Conservation (phyloP, 2,113 vertebrate genomes). For the Pygoscelis adeliae region DNA sequence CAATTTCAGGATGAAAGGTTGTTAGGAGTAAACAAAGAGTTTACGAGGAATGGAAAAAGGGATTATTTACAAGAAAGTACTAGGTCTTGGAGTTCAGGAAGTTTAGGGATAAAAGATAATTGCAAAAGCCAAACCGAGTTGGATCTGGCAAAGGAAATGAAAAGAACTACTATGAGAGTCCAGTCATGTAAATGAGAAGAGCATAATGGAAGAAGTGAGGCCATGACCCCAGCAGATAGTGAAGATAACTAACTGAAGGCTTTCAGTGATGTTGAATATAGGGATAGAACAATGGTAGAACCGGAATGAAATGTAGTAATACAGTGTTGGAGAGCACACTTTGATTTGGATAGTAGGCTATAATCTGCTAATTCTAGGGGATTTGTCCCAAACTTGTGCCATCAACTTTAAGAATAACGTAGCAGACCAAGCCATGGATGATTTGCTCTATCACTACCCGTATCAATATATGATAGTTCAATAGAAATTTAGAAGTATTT, state of each 20-base stretch:
- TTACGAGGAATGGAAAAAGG: neutral
- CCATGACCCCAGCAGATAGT: neutral
- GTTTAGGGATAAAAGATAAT: neutral
- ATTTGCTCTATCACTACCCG: neutral
- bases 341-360: neutral
- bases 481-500: neutral
- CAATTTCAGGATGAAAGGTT: neutral
- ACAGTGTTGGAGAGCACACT: neutral
- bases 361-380: neutral
- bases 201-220: neutral
- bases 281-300: neutral
- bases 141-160: neutral
- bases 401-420: neutral
- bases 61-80: neutral
- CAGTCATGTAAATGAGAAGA: neutral
- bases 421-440: neutral
- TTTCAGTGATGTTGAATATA: neutral
- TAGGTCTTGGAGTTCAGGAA: neutral
- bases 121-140: neutral
- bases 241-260: neutral
- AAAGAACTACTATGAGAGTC: neutral
- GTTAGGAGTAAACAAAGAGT: neutral
- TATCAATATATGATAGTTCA: neutral
- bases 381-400: neutral
- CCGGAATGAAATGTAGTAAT: neutral